These are phyloP conservation scores for Cheilosia soror DNA, from an alignment of 2,888 invertebrate genomes.

Conservation along the genomic window DNA sequence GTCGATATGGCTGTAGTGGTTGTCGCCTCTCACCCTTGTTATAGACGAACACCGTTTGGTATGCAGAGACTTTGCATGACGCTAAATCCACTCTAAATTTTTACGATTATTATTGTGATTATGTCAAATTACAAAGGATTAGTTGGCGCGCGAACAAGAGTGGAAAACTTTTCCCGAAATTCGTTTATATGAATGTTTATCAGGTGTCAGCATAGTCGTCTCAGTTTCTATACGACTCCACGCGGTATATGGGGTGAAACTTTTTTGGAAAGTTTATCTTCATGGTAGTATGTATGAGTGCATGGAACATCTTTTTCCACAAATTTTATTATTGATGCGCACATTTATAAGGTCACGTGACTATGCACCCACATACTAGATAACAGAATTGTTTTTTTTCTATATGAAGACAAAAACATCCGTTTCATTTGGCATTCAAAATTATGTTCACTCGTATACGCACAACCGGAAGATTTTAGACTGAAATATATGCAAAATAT, in stretches of 20 bases:
- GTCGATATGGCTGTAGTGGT: constrained; percentile 33
- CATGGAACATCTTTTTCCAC: constrained; percentile 18
- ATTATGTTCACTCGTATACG: constrained; percentile 33
- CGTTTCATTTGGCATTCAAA: constrained; percentile 60
- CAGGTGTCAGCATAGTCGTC: constrained; percentile 65
- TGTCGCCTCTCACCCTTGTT: constrained; percentile 11
- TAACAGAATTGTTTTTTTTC: constrained; percentile 30
- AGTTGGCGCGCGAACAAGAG: constrained; percentile 62
- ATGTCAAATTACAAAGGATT: constrained; percentile 78
- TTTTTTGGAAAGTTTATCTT: constrained; percentile 42
- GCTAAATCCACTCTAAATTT: constrained; percentile 75
- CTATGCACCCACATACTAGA: constrained; percentile 68
- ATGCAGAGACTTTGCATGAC: constrained; percentile 6
- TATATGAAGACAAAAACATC: constrained; percentile 23
- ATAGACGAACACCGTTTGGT: not conserved
- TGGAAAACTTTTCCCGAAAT: constrained; percentile 64
- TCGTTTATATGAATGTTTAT: constrained; percentile 62
- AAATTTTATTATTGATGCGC: constrained; percentile 52
- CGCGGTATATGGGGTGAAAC: constrained; percentile 6
- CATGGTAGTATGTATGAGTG: not conserved
- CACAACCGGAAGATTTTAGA: constrained; percentile 65
- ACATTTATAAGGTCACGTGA: constrained; percentile 64
- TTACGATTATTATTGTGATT: constrained; percentile 77
- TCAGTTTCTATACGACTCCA: not conserved
- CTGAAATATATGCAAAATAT: constrained; percentile 73